Conservation (phyloP, 2,888 invertebrate species). For the Ormia ochracea region DNA sequence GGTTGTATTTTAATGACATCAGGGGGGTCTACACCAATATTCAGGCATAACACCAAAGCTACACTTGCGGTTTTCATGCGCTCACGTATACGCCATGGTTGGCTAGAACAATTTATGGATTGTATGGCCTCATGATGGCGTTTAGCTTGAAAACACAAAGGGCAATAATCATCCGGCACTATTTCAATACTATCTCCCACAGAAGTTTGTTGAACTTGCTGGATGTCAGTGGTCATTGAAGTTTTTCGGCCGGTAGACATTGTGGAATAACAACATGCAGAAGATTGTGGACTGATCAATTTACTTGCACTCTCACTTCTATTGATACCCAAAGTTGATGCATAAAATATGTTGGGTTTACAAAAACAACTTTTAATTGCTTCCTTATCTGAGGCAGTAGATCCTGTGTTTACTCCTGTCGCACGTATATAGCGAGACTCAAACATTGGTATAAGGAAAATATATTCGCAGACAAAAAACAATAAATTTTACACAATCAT, state of each 20-base stretch:
- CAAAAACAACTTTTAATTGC: background rate
- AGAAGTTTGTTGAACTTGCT: slow-evolving; percentile 63
- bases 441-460: slow-evolving; percentile 63
- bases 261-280: slow-evolving; percentile 17
- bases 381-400: background rate
- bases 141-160: slow-evolving; percentile 73
- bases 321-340: slow-evolving; percentile 22
- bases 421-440: slow-evolving; percentile 64
- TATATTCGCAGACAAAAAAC: slow-evolving; percentile 12
- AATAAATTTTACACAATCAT: background rate
- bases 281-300: slow-evolving; percentile 7
- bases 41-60: slow-evolving; percentile 96
- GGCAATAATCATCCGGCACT: slow-evolving; percentile 67
- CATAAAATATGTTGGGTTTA: background rate
- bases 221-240: slow-evolving; percentile 65
- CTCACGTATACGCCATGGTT: slow-evolving; percentile 95
- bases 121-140: slow-evolving; percentile 84
- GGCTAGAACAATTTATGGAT: slow-evolving; percentile 81
- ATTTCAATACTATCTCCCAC: slow-evolving; percentile 62
- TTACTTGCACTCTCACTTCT: slow-evolving; percentile 18
- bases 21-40: slow-evolving; percentile 99
- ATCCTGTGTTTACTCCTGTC: slow-evolving; percentile 32
- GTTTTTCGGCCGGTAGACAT: slow-evolving; percentile 65
- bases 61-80: slow-evolving; percentile 99
- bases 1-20: slow-evolving; percentile 98